Evolutionary conservation across 2,797 vertebrate species (phyloP).

Genomic region (Urocyon cinereoargenteus): DNA sequence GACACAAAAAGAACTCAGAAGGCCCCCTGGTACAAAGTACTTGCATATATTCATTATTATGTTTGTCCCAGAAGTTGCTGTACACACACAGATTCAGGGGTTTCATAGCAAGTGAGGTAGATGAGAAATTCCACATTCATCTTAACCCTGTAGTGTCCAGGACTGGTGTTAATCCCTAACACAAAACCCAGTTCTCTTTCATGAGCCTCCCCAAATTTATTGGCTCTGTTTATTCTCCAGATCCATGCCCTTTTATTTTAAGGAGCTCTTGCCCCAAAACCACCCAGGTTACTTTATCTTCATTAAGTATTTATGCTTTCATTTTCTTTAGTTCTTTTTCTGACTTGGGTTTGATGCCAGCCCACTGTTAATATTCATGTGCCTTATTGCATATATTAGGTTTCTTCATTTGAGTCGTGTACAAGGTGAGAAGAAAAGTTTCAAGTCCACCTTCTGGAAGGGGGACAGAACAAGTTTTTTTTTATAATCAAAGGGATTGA

Average conservation of each 20-base stretch:
- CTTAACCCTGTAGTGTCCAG: background rate
- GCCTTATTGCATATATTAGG: background rate
- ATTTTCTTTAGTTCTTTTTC: background rate
- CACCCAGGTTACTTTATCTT: background rate
- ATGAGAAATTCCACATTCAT: accelerated
- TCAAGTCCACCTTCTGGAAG: too few relatives aligned
- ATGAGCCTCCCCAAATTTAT: background rate
- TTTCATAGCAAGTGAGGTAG: background rate
- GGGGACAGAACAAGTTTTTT: too few relatives aligned
- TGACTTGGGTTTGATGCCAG: background rate
- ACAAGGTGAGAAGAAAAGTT: too few relatives aligned
- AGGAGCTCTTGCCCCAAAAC: background rate
- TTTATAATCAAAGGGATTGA: too few relatives aligned
- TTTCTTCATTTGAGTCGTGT: background rate
- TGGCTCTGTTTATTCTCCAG: background rate
- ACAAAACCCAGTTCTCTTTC: background rate
- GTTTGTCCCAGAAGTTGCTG: background rate
- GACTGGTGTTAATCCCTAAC: background rate
- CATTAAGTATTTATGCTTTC: background rate
- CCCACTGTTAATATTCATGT: background rate
- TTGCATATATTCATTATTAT: background rate
- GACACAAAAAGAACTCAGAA: too few relatives aligned
- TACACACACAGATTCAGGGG: background rate
- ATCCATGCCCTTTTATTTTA: background rate
- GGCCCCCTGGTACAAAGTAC: background rate